Percentiles rank a stretch among this genome's conserved stretches.
phyloP scores from a whole-genome alignment of 2,797 vertebrate genomes.

The Typhlichthys subterraneus region DNA sequence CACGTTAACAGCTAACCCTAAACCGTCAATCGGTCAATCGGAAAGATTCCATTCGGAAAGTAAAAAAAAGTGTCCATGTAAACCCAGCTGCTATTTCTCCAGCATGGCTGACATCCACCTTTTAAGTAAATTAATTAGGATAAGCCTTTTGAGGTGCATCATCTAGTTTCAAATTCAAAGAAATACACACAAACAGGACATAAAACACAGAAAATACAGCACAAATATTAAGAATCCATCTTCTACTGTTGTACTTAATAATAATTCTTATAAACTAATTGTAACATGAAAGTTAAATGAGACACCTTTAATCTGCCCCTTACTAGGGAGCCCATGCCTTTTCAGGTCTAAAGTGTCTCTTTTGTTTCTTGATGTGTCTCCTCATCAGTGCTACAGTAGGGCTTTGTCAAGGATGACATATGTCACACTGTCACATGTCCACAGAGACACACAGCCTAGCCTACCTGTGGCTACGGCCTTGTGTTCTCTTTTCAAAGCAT shows the following conservation, averaged over 20 bases:
- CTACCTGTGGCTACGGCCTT: conserved; percentile 27
- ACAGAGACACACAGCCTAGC: conserved; percentile 28
- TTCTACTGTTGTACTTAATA: neutral
- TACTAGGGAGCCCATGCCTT: conserved; percentile 35
- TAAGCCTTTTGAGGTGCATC: too few relatives aligned
- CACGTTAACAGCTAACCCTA: too few relatives aligned
- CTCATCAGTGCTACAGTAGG: conserved; percentile 58
- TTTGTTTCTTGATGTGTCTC: conserved; percentile 47
- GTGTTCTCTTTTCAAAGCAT: neutral
- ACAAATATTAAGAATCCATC: too few relatives aligned
- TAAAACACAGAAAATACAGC: too few relatives aligned
- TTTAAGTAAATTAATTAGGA: too few relatives aligned
- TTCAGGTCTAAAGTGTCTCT: conserved; percentile 42
- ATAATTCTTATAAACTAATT: neutral
- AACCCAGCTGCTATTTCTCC: too few relatives aligned
- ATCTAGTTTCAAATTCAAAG: too few relatives aligned
- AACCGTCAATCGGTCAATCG: too few relatives aligned
- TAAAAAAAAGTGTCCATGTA: too few relatives aligned
- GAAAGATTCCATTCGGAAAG: too few relatives aligned
- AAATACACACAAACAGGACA: too few relatives aligned
- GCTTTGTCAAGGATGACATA: conserved; percentile 65
- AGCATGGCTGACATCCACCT: too few relatives aligned
- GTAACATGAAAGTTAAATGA: conserved; percentile 16
- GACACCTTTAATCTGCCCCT: conserved; percentile 15
- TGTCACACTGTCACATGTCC: conserved; percentile 50